Base-by-base conservation (phyloP, 2,797 vertebrate species). In the Perodicticus potto region DNA sequence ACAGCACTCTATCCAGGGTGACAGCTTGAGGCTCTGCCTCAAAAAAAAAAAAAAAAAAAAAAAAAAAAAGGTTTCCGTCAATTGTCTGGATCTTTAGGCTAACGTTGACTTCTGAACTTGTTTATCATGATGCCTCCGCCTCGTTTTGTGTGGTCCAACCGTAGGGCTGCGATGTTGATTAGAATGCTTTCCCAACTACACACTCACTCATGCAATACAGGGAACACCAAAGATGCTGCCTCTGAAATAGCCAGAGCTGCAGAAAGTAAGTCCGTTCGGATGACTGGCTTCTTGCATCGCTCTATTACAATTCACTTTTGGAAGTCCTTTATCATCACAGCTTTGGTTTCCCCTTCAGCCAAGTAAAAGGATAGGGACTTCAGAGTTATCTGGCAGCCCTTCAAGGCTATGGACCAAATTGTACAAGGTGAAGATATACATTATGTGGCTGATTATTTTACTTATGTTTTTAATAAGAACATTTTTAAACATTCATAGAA, bases 401-500 rank as follows among this genome's bases (percentile, higher is more conserved):
- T 22, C 13, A 55, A 67, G 45, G 73, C 73, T 89, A 25, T 72
- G 55, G 32, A 85, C 85, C 63, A 73, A 81, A 67, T 20, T 67
- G n/a, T 43, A 40, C 45, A 63, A 94, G 34, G 7, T 32, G 69
- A 92, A 80, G 82, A 63, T 7, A 17, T 23, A 43, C 74, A 61
- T 84, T 90, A 67, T 55, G 22, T 29, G 17, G 29, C 34, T 57
- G 5, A 45, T 83, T 80, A 49, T 61, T 93, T 88, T 40, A 91
- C 55, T 82, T 74, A 89, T 70, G 11, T n/a, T 91, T 85, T 69
- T 82, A 86, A 77, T 55, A 91, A 45, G 49, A 67, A 73, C 19
- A 5, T 20, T 80, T 86, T 70, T 25, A 84, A 86, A 74, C 53
- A 83, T 19, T 81, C 34, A 43, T 11, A 83, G 49, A 89, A 63